Evolutionary conservation across 2,113 vertebrate species (phyloP).

Genomic region (Protobothrops flavoviridis): DNA sequence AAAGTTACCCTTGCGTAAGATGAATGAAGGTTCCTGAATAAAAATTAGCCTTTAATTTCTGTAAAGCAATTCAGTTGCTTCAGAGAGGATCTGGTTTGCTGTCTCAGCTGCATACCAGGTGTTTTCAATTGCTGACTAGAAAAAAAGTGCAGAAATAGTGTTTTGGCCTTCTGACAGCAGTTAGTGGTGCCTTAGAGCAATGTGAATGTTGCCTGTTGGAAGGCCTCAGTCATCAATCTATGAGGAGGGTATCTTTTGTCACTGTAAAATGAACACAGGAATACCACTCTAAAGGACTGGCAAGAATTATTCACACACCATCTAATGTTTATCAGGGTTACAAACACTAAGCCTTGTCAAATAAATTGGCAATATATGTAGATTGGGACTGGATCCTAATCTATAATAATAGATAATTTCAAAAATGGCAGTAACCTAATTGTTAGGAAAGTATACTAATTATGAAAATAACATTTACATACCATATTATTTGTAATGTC

Average conservation of each 20-base stretch:
- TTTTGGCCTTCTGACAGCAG: background rate
- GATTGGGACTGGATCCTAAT: background rate
- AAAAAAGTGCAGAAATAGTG: background rate
- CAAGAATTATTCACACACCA: background rate
- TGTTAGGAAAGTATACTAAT: background rate
- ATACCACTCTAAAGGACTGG: background rate
- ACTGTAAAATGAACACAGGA: background rate
- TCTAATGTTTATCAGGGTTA: background rate
- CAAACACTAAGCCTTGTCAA: background rate
- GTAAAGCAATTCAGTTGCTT: background rate
- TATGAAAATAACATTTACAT: background rate
- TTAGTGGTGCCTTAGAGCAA: background rate
- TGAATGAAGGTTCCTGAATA: background rate
- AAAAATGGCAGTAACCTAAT: background rate
- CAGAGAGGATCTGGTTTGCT: conserved; percentile 9
- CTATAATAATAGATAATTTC: background rate
- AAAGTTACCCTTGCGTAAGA: background rate
- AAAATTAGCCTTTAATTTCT: conserved; percentile 5
- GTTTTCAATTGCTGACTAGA: conserved; percentile 9
- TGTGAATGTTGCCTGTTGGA: background rate
- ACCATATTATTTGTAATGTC: background rate
- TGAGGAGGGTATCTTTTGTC: background rate
- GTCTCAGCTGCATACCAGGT: conserved; percentile 15
- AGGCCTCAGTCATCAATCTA: conserved; percentile 20
- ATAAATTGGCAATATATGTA: background rate